Evolutionary conservation across 1,140 invertebrate genomes (phyloP).

Genomic region (Anthonomus grandis): DNA sequence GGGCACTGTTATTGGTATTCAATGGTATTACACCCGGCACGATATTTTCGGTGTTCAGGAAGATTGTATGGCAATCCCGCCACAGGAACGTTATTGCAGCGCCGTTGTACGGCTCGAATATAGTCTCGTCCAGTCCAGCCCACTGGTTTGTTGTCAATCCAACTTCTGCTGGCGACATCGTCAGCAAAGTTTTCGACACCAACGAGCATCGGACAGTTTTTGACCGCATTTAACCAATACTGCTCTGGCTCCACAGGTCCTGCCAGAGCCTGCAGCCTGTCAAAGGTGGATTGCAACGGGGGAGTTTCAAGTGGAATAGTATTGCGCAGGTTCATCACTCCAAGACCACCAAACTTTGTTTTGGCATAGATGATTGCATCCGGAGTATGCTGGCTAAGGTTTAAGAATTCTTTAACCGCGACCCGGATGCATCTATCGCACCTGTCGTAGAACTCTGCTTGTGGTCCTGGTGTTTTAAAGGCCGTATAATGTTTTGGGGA

Average conservation of each 20-base stretch:
- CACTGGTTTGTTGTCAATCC: neutral
- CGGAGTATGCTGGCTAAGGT: no score
- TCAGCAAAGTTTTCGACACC: neutral
- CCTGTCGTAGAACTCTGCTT: neutral
- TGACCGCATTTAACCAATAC: no score
- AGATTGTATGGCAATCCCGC: neutral
- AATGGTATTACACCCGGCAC: conserved; percentile 1
- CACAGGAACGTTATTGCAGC: conserved; percentile 15
- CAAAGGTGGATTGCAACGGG: no score
- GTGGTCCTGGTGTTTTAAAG: conserved; percentile 27
- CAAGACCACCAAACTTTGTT: no score
- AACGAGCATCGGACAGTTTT: neutral
- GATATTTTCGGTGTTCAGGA: neutral
- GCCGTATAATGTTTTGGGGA: conserved; percentile 21
- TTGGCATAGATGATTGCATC: no score
- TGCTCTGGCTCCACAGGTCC: no score
- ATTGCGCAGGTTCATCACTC: no score
- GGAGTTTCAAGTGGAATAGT: no score
- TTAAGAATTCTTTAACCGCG: no score
- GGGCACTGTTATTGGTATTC: conserved; percentile 25
- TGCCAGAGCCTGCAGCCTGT: no score
- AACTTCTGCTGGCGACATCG: neutral
- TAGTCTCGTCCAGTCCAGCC: conserved; percentile 19
- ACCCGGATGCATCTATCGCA: conserved; percentile 23
- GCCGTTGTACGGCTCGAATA: conserved; percentile 16